Evolutionary conservation across 2,888 invertebrate species (phyloP).

Genomic region (Diplazon laetatorius): DNA sequence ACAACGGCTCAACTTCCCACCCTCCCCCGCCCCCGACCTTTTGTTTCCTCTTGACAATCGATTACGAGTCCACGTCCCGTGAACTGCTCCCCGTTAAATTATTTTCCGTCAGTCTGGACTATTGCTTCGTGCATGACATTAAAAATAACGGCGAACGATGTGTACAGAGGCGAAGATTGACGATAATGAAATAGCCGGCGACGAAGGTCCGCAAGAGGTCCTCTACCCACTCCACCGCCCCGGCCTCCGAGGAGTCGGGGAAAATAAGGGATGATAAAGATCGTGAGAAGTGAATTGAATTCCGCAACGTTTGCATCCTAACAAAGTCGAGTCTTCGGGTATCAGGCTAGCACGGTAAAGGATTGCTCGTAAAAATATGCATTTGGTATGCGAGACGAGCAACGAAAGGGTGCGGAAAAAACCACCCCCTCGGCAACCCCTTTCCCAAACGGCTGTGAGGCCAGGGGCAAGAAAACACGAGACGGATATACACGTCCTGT

Average conservation of each 20-base stretch:
- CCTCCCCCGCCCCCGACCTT: neutral
- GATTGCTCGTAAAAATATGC: slow-evolving; percentile 49
- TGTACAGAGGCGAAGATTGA: slow-evolving; percentile 39
- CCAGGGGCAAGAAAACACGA: neutral
- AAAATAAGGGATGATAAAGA: slow-evolving; percentile 47
- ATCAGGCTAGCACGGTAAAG: slow-evolving; percentile 32
- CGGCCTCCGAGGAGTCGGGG: too few relatives aligned
- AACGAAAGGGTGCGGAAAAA: neutral
- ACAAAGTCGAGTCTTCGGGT: slow-evolving; percentile 28
- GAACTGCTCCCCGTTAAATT: slow-evolving; percentile 15
- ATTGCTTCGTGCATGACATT: slow-evolving; percentile 59
- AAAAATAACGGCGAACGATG: slow-evolving; percentile 54
- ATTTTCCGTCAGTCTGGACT: slow-evolving; percentile 43
- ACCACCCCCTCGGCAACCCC: too few relatives aligned
- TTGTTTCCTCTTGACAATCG: slow-evolving; percentile 41
- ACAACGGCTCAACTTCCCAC: neutral
- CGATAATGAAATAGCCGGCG: too few relatives aligned
- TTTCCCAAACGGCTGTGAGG: too few relatives aligned
- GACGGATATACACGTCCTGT: neutral
- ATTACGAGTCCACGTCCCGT: slow-evolving; percentile 28
- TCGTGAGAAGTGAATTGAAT: slow-evolving; percentile 52
- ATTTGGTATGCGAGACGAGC: slow-evolving; percentile 43
- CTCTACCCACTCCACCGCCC: too few relatives aligned
- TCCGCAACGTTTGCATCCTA: slow-evolving; percentile 20
- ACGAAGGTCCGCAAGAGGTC: too few relatives aligned